Evolutionary conservation across 2,888 invertebrate genomes (phyloP), one percentile per base, ranked within the genome.

Genomic region (Ophioninae sp.): DNA sequence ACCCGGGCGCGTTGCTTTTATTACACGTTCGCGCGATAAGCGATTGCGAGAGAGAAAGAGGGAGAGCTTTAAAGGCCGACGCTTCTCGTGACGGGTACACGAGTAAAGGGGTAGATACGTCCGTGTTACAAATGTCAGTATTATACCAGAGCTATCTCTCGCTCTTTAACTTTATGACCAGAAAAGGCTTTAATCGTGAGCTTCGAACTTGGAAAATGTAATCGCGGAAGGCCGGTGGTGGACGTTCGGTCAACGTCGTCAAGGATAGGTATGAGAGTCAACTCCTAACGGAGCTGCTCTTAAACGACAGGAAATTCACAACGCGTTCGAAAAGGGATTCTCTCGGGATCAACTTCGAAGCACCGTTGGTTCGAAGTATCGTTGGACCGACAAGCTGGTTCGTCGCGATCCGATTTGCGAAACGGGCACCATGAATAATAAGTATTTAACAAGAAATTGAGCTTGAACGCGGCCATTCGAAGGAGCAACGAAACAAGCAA

Each of bases 121-220:
- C 90, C 89, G 89, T 88, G 90, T 92, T 92, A 92, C 91, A 92
- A 92, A 92, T 92, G 92, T 91, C 90, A 88, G 92, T 91, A 92
- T 92, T 92, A 92, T 92, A 89, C 92, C 89, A 87, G 89, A 88
- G 87, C 88, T 89, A 90, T 90, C 90, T 88, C 83, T 84, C 81
- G 79, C 84, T 64, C 79, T 81, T 68, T 86, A 77, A 80, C 80
- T 83, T 84, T 82, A 81, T n/a, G n/a, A 81, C 70, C 82, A 68
- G 59, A 79, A 79, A 80, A 76, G 69, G 72, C 79, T 39, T 39
- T 61, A 62, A 70, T 79, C 84, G 81, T 20, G 72, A 76, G 72
- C 75, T 81, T 84, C 68, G 57, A 81, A 67, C 74, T 61, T 70
- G 81, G 81, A 84, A 84, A 84, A 84, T 83, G 78, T 81, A 78